Evolutionary conservation across 2,113 vertebrate species (phyloP), one percentile per base, ranked within the genome.

Genomic region (Nestor notabilis): DNA sequence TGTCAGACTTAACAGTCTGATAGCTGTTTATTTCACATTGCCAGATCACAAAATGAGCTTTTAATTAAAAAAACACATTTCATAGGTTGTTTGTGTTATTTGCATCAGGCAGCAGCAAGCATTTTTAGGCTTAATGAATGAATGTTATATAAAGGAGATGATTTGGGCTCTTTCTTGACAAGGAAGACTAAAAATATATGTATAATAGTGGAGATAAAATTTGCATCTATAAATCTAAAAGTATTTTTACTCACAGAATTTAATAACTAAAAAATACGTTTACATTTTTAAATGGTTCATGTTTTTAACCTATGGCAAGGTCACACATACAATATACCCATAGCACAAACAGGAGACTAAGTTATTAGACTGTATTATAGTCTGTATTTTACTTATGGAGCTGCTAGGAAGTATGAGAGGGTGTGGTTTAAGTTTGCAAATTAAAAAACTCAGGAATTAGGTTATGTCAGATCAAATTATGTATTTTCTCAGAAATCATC

Each of bases 51-150:
- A 89, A 94, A 60, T 68, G 19, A 31, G 65, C 27, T 92, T 81
- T 86, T 83, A 92, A 89, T 94, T 90, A 61, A 89, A 94, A 95
- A 95, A 90, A 3, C 29, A 56, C 11, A 15, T 89, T 94, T 89
- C 52, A 21, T 58, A 61, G 27, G 9, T 66, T 13, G 43, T 78
- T 90, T 78, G 15, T 55, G 37, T 50, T 63, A 43, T 75, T 94
- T 84, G 16, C 25, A 52, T 75, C 88, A 64, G 70, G 44, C 35
- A 77, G 16, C 53, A 53, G n/a, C 21, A 24, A 43, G 19, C 15
- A 20, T 72, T 87, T 95, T 87, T 91, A 56, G 63, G 43, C 20
- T 87, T 68, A 70, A 58, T 77, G 50, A 81, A 39, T 70, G 33
- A 41, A 50, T 27, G 10, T 60, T 68, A 44, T 14, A 35, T 29